A percentile compares a stretch with the other conserved stretches of the same genome.
Evolutionary conservation across 1,140 invertebrate species (phyloP).

Genomic region (Gryon sp.): DNA sequence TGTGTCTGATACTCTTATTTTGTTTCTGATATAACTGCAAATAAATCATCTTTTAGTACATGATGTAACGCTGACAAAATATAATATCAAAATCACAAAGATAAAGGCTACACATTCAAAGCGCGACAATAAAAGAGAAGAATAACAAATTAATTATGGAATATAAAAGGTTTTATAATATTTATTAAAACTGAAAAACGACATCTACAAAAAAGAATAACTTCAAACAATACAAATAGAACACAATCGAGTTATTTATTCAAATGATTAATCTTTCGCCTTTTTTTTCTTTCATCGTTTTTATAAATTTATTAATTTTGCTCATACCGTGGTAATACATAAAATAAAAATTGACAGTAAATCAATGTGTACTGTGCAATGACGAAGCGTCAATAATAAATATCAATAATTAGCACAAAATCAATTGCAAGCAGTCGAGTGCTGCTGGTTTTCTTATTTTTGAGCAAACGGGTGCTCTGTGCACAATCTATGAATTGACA

Average conservation of each 20-base stretch:
- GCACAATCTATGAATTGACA: constrained; percentile 24
- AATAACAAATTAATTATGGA: constrained; percentile 30
- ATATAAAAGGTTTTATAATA: constrained; percentile 41
- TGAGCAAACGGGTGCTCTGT: neutral
- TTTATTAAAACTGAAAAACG: neutral
- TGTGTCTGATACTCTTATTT: constrained; percentile 52
- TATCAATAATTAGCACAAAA: constrained; percentile 31
- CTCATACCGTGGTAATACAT: constrained; percentile 8
- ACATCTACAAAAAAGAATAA: constrained; percentile 6
- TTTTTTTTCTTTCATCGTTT: constrained; percentile 17
- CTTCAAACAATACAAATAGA: neutral
- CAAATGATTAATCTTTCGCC: constrained; percentile 47
- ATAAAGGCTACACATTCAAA: constrained; percentile 7
- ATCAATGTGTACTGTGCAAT: constrained; percentile 17
- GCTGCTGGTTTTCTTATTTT: constrained; percentile 42
- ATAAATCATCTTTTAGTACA: constrained; percentile 44
- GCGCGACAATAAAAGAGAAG: constrained; percentile 15
- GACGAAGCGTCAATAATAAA: constrained; percentile 44
- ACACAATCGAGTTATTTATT: constrained; percentile 22
- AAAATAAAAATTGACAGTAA: constrained; percentile 31
- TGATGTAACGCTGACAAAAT: constrained; percentile 49
- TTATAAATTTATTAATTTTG: constrained; percentile 23
- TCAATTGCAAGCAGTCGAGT: constrained; percentile 8
- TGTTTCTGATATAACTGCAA: constrained; percentile 28
- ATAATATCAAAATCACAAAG: constrained; percentile 40